Conservation (phyloP, 2,888 invertebrate genomes). For the Gari tellinella region DNA sequence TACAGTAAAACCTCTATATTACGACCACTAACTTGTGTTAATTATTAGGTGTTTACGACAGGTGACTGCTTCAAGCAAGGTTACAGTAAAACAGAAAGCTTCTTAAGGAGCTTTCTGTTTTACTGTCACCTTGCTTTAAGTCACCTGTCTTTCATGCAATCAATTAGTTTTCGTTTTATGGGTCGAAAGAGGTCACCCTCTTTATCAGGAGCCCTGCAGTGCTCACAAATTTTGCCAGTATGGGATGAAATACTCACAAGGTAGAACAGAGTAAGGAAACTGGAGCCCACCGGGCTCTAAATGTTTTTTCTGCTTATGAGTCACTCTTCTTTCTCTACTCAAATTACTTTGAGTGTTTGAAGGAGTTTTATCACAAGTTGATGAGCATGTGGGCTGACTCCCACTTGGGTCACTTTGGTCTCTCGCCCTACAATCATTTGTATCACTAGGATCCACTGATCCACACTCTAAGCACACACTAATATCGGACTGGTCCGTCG, state of each 20-base stretch:
- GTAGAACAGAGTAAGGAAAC: slow-evolving; percentile 58
- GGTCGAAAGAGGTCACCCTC: no score
- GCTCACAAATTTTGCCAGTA: no score
- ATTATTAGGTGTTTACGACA: no score
- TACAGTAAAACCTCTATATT: no score
- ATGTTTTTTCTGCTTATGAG: slow-evolving; percentile 29
- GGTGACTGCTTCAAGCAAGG: no score
- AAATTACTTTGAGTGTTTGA: slow-evolving; percentile 4
- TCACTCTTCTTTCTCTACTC: slow-evolving; percentile 25
- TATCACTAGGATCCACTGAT: slow-evolving; percentile 46
- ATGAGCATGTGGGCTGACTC: slow-evolving; percentile 21
- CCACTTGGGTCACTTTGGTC: slow-evolving; percentile 32
- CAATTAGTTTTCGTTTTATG: no score
- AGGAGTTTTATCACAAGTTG: slow-evolving; percentile 19
- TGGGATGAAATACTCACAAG: slow-evolving; percentile 46
- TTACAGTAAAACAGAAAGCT: no score
- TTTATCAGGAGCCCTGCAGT: no score
- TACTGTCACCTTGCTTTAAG: no score
- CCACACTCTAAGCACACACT: slow-evolving; percentile 58
- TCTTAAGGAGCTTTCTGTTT: no score
- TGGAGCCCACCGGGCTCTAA: slow-evolving; percentile 34
- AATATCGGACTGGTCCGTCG: slow-evolving; percentile 57
- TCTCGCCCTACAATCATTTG: slow-evolving; percentile 14
- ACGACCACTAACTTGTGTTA: no score
- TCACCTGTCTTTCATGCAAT: no score